phyloP scores from a whole-genome alignment of 2,113 vertebrate species.

The Gorsachius goisagi region DNA sequence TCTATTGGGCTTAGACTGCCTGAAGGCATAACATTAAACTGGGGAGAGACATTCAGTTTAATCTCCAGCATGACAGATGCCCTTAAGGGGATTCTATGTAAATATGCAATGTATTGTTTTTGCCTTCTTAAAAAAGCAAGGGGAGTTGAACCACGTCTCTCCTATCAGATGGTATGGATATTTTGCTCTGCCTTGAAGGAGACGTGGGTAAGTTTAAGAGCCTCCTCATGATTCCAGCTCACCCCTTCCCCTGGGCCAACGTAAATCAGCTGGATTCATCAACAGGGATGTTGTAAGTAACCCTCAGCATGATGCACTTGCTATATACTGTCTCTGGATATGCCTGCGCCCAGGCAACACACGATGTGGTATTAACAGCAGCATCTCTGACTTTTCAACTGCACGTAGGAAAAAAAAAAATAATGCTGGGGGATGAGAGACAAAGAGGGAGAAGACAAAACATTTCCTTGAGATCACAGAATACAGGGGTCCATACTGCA shows the following conservation, averaged over 20 bases:
- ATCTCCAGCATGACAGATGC: slow-evolving; percentile 66
- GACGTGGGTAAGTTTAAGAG: neutral
- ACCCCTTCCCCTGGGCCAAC: slow-evolving; percentile 1
- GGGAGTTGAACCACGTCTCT: neutral
- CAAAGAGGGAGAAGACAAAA: neutral
- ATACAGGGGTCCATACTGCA: neutral
- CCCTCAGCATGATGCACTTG: neutral
- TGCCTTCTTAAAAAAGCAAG: slow-evolving; percentile 8
- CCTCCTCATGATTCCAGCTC: neutral
- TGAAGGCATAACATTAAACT: slow-evolving; percentile 63
- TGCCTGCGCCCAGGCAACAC: neutral
- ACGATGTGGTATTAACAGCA: neutral
- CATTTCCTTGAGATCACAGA: neutral
- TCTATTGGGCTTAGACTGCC: slow-evolving; percentile 53
- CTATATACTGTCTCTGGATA: neutral
- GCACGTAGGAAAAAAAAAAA: neutral
- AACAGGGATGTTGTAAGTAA: neutral
- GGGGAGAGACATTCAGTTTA: slow-evolving; percentile 59
- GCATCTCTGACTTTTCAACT: neutral
- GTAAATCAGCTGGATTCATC: slow-evolving; percentile 23
- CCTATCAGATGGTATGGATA: neutral
- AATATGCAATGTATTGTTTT: slow-evolving; percentile 49
- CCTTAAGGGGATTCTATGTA: slow-evolving; percentile 67
- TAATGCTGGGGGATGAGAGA: neutral
- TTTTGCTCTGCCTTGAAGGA: slow-evolving; percentile 44